These are phyloP conservation scores for Gulo gulo DNA, from an alignment of 2,113 vertebrate species.

Conservation along the genomic window DNA sequence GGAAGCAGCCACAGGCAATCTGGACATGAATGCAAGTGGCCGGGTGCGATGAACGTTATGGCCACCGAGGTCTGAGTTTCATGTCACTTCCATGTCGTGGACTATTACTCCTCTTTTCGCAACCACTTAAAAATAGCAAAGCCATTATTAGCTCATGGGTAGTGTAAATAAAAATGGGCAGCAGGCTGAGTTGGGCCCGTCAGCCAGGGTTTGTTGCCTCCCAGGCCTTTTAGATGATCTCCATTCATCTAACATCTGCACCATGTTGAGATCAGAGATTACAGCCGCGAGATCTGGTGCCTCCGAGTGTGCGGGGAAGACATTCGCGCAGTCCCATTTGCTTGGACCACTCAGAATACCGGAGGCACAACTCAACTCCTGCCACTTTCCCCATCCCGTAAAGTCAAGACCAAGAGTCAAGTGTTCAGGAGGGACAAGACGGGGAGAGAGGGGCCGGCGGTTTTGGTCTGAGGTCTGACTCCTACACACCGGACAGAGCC, in stretches of 20 bases:
- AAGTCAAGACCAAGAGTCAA: not conserved
- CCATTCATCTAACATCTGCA: not conserved
- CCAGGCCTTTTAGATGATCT: not conserved
- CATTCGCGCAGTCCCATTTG: fast-evolving
- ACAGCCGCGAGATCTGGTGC: no score
- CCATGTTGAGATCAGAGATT: not conserved
- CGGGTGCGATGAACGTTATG: not conserved
- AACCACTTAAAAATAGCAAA: not conserved
- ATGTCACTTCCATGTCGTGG: not conserved
- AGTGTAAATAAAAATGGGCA: not conserved
- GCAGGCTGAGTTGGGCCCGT: fast-evolving
- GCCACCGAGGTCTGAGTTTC: not conserved
- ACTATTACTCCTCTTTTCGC: not conserved
- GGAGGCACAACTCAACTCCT: not conserved
- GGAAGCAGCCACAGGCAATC: not conserved
- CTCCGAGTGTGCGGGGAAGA: not conserved
- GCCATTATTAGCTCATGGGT: not conserved
- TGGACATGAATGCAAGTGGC: not conserved
- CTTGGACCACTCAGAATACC: not conserved
- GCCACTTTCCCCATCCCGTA: not conserved
- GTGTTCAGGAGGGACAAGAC: not conserved
- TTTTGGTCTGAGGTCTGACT: not conserved
- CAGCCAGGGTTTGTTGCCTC: not conserved
- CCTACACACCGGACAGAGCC: not conserved
- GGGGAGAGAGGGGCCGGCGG: not conserved